Evolutionary conservation across 2,113 vertebrate species (phyloP).

Genomic region (Tupaia chinensis): DNA sequence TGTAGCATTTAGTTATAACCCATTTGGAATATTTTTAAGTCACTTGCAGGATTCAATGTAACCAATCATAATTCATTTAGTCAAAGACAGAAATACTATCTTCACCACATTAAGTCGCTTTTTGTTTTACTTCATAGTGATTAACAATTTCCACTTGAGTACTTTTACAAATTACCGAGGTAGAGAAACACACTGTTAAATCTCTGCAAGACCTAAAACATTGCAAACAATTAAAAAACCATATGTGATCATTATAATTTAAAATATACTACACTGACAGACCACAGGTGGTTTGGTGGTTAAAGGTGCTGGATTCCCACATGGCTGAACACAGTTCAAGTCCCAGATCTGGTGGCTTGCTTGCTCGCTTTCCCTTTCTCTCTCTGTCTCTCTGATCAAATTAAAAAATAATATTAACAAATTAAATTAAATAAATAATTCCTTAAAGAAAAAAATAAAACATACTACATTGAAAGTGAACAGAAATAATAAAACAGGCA

Average conservation of each 20-base stretch:
- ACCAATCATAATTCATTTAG: slow-evolving; percentile 63
- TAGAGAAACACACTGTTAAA: slow-evolving; percentile 69
- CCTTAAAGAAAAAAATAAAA: not conserved
- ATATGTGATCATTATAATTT: slow-evolving; percentile 39
- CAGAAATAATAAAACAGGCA: slow-evolving; percentile 38
- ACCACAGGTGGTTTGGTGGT: no score
- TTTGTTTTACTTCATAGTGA: slow-evolving; percentile 68
- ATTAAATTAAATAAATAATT: no score
- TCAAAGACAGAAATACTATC: slow-evolving; percentile 68
- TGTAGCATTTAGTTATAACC: slow-evolving; percentile 43
- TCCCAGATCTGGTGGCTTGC: no score
- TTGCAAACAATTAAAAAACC: slow-evolving; percentile 39
- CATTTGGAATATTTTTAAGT: slow-evolving; percentile 47
- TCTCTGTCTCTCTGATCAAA: no score
- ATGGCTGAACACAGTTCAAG: no score
- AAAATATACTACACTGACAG: slow-evolving; percentile 40
- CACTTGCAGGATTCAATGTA: slow-evolving; percentile 36
- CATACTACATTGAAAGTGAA: slow-evolving; percentile 42
- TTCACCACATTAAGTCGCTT: slow-evolving; percentile 68
- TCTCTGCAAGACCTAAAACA: slow-evolving; percentile 65
- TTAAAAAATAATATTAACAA: no score
- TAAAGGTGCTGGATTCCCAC: no score
- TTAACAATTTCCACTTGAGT: slow-evolving; percentile 64
- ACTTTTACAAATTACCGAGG: slow-evolving; percentile 75
- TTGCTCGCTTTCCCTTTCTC: no score